phyloP scores from a whole-genome alignment of 2,113 vertebrate species.

The Pelecanoides urinatrix region DNA sequence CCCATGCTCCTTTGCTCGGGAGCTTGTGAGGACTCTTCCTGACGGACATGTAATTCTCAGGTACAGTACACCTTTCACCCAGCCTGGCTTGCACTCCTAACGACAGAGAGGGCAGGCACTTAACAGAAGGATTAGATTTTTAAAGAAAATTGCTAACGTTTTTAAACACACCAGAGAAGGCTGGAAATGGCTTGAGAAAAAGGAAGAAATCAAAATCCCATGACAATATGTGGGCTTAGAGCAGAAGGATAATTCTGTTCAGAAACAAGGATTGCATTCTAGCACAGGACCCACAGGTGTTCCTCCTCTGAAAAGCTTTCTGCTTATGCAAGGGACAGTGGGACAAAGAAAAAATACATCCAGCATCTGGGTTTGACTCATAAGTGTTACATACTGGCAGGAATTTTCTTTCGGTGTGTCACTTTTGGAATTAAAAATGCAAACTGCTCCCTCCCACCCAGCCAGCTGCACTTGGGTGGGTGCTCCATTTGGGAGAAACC shows the following conservation, averaged over 20 bases:
- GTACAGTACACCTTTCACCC: background rate
- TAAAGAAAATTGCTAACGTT: background rate
- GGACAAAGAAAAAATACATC: background rate
- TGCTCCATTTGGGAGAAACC: background rate
- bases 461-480: background rate
- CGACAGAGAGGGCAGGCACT: background rate
- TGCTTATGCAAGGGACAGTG: background rate
- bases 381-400: background rate
- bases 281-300: fast-evolving
- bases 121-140: background rate
- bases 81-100: background rate
- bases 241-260: background rate
- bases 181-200: background rate
- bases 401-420: background rate
- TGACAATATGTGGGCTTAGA: background rate
- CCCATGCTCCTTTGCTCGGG: fast-evolving
- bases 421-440: background rate
- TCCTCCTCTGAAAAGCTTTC: background rate
- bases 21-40: background rate
- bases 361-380: background rate
- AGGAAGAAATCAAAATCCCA: background rate
- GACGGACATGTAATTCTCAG: background rate
- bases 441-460: slow-evolving; percentile 12
- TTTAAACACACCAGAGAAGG: background rate
- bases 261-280: background rate